A percentile compares a stretch with the other conserved stretches of the same genome.
phyloP scores from a whole-genome alignment of 2,113 vertebrate species.

The Formicarius rufipectus region DNA sequence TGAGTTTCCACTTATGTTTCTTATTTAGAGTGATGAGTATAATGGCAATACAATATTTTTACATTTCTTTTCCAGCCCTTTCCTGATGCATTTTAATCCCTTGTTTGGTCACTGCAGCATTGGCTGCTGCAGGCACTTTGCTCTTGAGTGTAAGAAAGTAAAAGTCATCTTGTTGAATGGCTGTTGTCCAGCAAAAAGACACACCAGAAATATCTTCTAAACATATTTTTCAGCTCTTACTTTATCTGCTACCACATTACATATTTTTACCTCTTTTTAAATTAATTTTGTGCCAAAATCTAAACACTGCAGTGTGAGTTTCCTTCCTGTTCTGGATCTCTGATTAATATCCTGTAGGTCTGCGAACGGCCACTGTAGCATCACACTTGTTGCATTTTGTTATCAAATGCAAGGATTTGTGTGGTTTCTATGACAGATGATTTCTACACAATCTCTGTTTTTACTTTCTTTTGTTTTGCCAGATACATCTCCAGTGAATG shows the following conservation, averaged over 20 bases:
- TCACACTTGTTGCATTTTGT: neutral
- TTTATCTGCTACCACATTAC: neutral
- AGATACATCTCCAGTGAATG: neutral
- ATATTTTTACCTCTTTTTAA: neutral
- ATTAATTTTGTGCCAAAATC: neutral
- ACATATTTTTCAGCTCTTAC: neutral
- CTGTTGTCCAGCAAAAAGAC: neutral
- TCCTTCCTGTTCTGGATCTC: neutral
- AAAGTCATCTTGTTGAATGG: neutral
- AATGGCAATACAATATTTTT: neutral
- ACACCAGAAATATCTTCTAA: neutral
- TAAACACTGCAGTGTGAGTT: neutral
- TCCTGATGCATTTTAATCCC: neutral
- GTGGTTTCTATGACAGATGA: neutral
- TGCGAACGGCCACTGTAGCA: accelerated
- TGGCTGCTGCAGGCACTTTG: neutral
- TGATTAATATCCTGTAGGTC: neutral
- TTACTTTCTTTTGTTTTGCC: neutral
- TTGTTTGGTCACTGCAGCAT: neutral
- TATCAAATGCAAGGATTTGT: neutral
- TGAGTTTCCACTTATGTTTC: neutral
- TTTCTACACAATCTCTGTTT: neutral
- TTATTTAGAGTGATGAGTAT: neutral
- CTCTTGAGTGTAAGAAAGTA: neutral
- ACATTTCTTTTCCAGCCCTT: neutral